phyloP scores from a whole-genome alignment of 2,888 invertebrate species.

The Drosophila rellima region DNA sequence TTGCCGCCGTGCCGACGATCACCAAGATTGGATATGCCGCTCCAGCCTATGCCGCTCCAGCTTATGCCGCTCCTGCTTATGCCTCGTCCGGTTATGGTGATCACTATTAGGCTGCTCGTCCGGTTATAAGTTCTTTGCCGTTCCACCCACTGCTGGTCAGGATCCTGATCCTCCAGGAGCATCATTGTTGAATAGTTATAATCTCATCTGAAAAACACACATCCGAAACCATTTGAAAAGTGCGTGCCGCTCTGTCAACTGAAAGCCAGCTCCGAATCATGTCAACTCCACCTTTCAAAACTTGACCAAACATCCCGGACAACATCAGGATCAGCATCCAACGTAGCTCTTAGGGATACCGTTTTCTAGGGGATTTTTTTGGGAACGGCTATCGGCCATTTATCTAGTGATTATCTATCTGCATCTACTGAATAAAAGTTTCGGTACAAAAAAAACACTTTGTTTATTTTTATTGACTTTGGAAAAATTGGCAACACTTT shows the following conservation, averaged over 20 bases:
- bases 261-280: conserved; percentile 11
- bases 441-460: conserved; percentile 82
- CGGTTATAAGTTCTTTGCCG: conserved; percentile 6
- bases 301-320: conserved; percentile 7
- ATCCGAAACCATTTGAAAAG: conserved; percentile 48
- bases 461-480: neutral
- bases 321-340: conserved; percentile 11
- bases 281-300: conserved; percentile 8
- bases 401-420: conserved; percentile 74
- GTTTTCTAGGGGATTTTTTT: conserved; percentile 61
- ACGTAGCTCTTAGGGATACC: conserved; percentile 53
- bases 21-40: conserved; percentile 75
- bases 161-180: conserved; percentile 10
- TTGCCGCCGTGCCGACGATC: conserved; percentile 70
- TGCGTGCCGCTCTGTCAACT: conserved; percentile 59
- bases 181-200: conserved; percentile 71
- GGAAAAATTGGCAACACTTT: neutral
- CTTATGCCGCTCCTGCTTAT: conserved; percentile 56
- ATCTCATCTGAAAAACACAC: conserved; percentile 26
- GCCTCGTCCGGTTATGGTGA: conserved; percentile 59
- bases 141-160: too few species aligned
- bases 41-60: conserved; percentile 50
- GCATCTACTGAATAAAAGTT: conserved; percentile 86
- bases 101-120: conserved; percentile 60
- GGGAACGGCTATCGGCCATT: conserved; percentile 65